These are phyloP conservation scores for Electrona antarctica DNA, from an alignment of 2,113 vertebrate genomes.

Conservation along the genomic window DNA sequence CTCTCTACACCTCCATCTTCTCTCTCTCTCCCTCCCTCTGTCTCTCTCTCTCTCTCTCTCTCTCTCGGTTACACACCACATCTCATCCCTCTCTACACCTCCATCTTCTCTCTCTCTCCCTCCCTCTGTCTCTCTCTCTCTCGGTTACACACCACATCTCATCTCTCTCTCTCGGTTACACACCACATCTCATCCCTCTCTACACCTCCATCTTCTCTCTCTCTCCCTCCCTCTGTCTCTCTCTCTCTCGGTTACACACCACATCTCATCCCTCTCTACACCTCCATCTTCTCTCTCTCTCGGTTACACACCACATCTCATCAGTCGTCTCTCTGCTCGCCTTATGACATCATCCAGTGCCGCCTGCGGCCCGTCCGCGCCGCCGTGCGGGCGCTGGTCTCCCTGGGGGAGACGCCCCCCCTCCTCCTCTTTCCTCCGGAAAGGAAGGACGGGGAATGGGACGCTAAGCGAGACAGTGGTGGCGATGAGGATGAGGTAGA, in stretches of 20 bases:
- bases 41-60: constrained; percentile 44
- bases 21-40: constrained; percentile 28
- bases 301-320: constrained; percentile 23
- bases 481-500: constrained; percentile 12
- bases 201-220: constrained; percentile 31
- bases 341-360: constrained; percentile 93
- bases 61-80: too few species aligned
- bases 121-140: constrained; percentile 46
- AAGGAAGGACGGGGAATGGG: background rate
- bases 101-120: constrained; percentile 26
- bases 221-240: constrained; percentile 49
- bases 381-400: constrained; percentile 85
- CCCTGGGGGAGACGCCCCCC: constrained; percentile 68
- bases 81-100: constrained; percentile 56
- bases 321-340: constrained; percentile 93
- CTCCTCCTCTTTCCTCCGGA: constrained; percentile 8
- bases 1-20: constrained; percentile 12
- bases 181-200: constrained; percentile 55
- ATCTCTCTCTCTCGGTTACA: too few species aligned
- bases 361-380: constrained; percentile 86
- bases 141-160: constrained; percentile 8
- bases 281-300: background rate
- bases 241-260: constrained; percentile 33
- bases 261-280: constrained; percentile 69
- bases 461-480: constrained; percentile 31